Percentiles rank a stretch among this genome's conserved stretches.
phyloP scores from a whole-genome alignment of 92 coral and sea anemone genomes.

The Palythoa grandiflora region DNA sequence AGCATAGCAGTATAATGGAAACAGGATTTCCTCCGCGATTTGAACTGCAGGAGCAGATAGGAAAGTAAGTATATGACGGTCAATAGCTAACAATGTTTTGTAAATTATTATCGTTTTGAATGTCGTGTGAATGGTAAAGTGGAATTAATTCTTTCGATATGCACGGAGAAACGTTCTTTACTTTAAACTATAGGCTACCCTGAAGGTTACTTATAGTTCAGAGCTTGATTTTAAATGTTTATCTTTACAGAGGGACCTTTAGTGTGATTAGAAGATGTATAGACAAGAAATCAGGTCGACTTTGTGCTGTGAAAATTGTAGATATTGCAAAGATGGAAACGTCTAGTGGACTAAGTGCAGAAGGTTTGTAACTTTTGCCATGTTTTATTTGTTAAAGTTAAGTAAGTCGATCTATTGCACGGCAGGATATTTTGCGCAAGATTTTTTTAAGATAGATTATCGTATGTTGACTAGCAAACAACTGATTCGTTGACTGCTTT shows the following conservation, averaged over 20 bases:
- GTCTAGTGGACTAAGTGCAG: conserved; percentile 93
- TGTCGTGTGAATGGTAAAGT: conserved; percentile 8
- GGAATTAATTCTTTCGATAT: conserved; percentile 38
- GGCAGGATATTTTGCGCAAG: neutral
- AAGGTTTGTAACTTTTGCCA: conserved; percentile 69
- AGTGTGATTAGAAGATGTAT: conserved; percentile 96
- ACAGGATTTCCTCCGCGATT: conserved; percentile 96
- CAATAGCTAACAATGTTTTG: neutral
- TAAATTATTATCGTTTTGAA: conserved; percentile 13
- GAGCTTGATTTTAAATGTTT: neutral
- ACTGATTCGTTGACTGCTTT: neutral
- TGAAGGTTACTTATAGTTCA: neutral
- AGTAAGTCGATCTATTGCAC: neutral
- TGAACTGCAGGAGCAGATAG: conserved; percentile 97
- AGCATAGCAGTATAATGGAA: conserved; percentile 76
- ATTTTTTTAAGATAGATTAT: neutral
- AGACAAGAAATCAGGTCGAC: conserved; percentile 88
- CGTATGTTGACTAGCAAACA: conserved; percentile 9
- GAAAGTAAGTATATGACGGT: conserved; percentile 80
- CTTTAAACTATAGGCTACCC: neutral
- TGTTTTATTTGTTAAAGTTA: conserved; percentile 15
- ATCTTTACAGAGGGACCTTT: conserved; percentile 91
- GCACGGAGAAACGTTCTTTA: neutral
- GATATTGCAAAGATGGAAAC: conserved; percentile 93
- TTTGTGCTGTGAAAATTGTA: conserved; percentile 98